phyloP scores from a whole-genome alignment of 2,113 vertebrate genomes.

The Mus spicilegus region DNA sequence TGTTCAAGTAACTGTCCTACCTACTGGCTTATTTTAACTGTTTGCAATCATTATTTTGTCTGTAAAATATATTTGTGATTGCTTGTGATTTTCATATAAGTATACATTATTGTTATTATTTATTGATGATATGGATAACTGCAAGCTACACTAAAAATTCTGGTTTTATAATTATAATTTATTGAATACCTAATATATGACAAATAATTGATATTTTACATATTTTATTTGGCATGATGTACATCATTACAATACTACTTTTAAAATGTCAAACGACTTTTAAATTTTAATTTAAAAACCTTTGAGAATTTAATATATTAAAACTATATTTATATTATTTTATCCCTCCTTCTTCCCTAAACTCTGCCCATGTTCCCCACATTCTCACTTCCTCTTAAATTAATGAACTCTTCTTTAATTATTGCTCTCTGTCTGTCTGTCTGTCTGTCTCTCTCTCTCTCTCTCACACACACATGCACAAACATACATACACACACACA shows the following conservation, averaged over 20 bases:
- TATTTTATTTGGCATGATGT: not conserved
- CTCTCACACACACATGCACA: not conserved
- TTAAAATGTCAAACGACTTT: not conserved
- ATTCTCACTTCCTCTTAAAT: not conserved
- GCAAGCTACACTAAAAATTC: not conserved
- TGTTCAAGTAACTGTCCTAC: not conserved
- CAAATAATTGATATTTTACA: not conserved
- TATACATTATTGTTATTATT: not conserved
- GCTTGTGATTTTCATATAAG: conserved; percentile 1
- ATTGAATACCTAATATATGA: conserved; percentile 20
- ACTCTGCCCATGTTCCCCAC: not conserved
- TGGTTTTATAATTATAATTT: not conserved
- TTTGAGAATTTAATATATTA: not conserved
- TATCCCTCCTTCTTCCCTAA: not conserved
- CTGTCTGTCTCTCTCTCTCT: no score
- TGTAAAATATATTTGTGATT: conserved; percentile 36
- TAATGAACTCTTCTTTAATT: not conserved
- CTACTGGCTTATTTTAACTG: not conserved
- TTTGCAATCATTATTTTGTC: not conserved
- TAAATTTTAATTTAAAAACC: not conserved
- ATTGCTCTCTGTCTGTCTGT: no score
- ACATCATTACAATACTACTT: conserved; percentile 1
- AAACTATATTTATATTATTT: not conserved
- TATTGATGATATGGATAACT: not conserved
- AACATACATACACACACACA: not conserved